phyloP scores from a whole-genome alignment of 2,888 invertebrate genomes.

The Anaspis maculata region DNA sequence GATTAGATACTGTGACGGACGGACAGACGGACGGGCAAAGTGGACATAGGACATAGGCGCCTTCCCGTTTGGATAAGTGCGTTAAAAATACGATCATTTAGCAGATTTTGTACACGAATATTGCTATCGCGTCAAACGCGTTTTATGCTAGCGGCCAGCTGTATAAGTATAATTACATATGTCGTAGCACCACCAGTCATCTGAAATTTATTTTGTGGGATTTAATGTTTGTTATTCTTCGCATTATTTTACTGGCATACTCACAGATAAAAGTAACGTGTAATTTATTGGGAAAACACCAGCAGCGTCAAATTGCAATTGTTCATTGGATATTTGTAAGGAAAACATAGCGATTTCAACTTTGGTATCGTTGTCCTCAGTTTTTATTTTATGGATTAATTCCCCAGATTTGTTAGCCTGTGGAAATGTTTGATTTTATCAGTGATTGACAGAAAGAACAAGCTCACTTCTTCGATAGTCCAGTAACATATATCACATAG shows the following conservation, averaged over 20 bases:
- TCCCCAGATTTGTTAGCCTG: constrained; percentile 29
- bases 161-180: constrained; percentile 33
- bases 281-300: constrained; percentile 33
- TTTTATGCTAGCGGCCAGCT: too few relatives aligned
- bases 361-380: constrained; percentile 27
- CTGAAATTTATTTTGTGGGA: constrained; percentile 23
- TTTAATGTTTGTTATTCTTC: not conserved
- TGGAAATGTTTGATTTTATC: constrained; percentile 9
- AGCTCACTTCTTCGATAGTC: constrained; percentile 27
- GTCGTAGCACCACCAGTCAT: constrained; percentile 31
- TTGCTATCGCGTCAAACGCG: too few relatives aligned
- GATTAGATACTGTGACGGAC: too few relatives aligned
- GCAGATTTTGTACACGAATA: too few relatives aligned
- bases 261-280: constrained; percentile 31
- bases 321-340: constrained; percentile 32
- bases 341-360: constrained; percentile 36
- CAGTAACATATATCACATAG: constrained; percentile 25
- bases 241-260: constrained; percentile 9
- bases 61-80: too few relatives aligned
- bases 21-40: too few relatives aligned
- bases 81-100: too few relatives aligned
- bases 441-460: too few relatives aligned
- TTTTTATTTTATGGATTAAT: constrained; percentile 31
- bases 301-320: constrained; percentile 31
- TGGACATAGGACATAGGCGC: too few relatives aligned